A percentile compares a stretch with the other conserved stretches of the same genome.
These are phyloP conservation scores for Choloepus hoffmanni DNA, from an alignment of 2,113 vertebrate genomes.

Conservation along the genomic window DNA sequence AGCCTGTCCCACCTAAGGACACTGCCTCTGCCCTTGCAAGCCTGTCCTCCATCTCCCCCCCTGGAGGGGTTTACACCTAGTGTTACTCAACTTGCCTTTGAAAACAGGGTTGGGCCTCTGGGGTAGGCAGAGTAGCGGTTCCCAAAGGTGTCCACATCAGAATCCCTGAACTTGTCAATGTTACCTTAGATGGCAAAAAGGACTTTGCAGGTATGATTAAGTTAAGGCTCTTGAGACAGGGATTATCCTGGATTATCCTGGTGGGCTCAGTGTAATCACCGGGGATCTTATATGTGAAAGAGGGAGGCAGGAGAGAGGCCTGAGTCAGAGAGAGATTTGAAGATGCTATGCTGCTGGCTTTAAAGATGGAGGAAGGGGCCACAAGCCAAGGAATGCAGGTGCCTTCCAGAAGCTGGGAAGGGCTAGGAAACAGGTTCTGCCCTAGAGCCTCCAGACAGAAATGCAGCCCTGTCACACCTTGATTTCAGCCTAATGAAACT, in stretches of 20 bases:
- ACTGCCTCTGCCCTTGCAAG: neutral
- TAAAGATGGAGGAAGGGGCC: neutral
- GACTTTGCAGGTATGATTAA: neutral
- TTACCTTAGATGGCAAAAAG: neutral
- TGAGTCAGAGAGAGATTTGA: neutral
- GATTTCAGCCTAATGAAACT: neutral
- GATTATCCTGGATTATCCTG: neutral
- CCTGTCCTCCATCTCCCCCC: neutral
- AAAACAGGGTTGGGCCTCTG: neutral
- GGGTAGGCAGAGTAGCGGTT: neutral
- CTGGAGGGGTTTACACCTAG: neutral
- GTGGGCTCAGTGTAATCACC: too few relatives aligned
- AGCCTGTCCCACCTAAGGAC: neutral
- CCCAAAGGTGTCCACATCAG: neutral
- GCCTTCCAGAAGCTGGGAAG: neutral
- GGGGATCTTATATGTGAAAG: neutral
- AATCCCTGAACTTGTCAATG: neutral
- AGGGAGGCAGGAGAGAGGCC: neutral
- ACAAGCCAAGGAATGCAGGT: neutral
- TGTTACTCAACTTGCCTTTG: neutral
- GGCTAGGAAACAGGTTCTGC: neutral
- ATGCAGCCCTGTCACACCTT: neutral
- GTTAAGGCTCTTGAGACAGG: neutral
- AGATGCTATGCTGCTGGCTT: neutral
- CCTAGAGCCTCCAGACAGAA: neutral